A percentile compares a stretch with the other conserved stretches of the same genome.
Conservation (phyloP, 1,140 invertebrate species). For the Calephelis virginiensis region DNA sequence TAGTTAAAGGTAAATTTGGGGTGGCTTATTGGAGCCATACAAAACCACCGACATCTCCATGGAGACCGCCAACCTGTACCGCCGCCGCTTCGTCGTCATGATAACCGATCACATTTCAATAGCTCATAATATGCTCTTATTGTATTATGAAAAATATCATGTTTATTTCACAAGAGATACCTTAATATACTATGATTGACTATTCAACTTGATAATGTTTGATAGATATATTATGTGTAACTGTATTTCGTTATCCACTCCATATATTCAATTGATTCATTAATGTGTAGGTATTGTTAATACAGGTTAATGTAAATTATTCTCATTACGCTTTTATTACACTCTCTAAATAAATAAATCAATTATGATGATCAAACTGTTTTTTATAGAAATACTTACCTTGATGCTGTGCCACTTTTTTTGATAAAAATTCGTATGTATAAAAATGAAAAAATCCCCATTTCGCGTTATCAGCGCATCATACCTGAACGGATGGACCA, state of each 20-base stretch:
- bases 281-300: too few relatives aligned
- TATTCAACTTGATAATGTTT: conserved; percentile 10
- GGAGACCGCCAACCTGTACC: conserved; percentile 23
- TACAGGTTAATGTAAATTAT: too few relatives aligned
- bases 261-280: background rate
- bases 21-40: conserved; percentile 2
- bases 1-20: background rate
- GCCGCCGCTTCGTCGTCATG: conserved; percentile 25
- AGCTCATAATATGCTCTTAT: background rate
- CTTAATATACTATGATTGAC: background rate
- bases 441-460: too few relatives aligned
- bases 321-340: too few relatives aligned
- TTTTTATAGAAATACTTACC: too few relatives aligned
- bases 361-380: too few relatives aligned
- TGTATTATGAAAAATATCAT: conserved; percentile 4
- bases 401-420: too few relatives aligned
- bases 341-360: too few relatives aligned
- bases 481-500: too few relatives aligned
- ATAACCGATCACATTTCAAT: conserved; percentile 14
- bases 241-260: background rate
- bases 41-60: conserved; percentile 22
- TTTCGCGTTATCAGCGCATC: too few relatives aligned
- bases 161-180: background rate
- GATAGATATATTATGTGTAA: conserved; percentile 1
- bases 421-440: too few relatives aligned